Percentiles rank a stretch among this genome's conserved stretches.
These are phyloP conservation scores for Ondatra zibethicus DNA, from an alignment of 2,113 vertebrate genomes.

Conservation along the genomic window DNA sequence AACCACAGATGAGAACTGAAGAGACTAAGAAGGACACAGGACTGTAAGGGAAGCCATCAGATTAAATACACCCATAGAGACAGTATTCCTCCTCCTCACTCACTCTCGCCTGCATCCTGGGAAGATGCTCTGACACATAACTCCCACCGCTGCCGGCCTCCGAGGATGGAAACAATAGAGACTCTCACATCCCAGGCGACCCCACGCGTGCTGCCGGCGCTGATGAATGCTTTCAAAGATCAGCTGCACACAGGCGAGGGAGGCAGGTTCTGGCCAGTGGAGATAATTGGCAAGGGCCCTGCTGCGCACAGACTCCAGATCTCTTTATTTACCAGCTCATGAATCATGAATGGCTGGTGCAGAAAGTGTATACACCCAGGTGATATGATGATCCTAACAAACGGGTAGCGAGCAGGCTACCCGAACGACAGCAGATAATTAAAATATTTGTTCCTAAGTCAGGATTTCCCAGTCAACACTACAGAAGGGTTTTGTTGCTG, in stretches of 20 bases:
- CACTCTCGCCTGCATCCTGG: conserved; percentile 67
- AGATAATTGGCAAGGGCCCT: conserved; percentile 84
- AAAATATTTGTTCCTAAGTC: conserved; percentile 76
- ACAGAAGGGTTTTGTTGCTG: conserved; percentile 61
- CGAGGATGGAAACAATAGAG: conserved; percentile 79
- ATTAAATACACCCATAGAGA: background rate
- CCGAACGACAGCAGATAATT: conserved; percentile 70
- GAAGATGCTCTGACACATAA: conserved; percentile 73
- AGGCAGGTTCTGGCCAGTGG: conserved; percentile 78
- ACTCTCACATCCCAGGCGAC: conserved; percentile 72
- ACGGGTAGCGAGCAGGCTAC: conserved; percentile 72
- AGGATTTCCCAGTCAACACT: conserved; percentile 39
- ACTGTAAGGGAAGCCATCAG: background rate
- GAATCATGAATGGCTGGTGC: conserved; percentile 81
- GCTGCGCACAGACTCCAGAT: conserved; percentile 83
- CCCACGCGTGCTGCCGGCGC: conserved; percentile 70
- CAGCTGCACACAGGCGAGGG: conserved; percentile 80
- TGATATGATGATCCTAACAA: conserved; percentile 85
- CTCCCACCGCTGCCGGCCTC: conserved; percentile 80
- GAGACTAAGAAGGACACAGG: background rate
- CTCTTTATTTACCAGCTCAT: conserved; percentile 87
- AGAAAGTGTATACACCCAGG: conserved; percentile 77
- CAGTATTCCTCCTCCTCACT: background rate
- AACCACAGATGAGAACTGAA: background rate
- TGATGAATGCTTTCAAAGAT: conserved; percentile 85